Evolutionary conservation across 2,113 vertebrate genomes (phyloP).

Genomic region (Hymenochirus boettgeri): DNA sequence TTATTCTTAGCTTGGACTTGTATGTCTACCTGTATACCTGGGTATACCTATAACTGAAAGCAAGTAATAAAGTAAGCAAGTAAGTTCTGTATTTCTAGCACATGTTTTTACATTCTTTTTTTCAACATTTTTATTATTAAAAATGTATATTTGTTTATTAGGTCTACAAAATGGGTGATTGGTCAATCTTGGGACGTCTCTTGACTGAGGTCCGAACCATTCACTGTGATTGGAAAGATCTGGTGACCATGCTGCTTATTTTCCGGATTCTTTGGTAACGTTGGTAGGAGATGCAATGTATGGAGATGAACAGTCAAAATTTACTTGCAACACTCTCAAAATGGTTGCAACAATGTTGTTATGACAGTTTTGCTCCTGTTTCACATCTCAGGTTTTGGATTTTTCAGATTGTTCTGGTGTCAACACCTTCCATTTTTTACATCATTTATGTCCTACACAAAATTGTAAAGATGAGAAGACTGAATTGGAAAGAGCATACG

Average conservation of each 20-base stretch:
- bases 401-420: slow-evolving; percentile 65
- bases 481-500: slow-evolving; percentile 44
- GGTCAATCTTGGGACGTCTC: slow-evolving; percentile 63
- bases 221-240: slow-evolving; percentile 64
- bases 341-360: slow-evolving; percentile 63
- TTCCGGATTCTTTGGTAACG: slow-evolving; percentile 64
- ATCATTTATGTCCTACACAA: slow-evolving; percentile 62
- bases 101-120: no score
- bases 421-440: slow-evolving; percentile 62
- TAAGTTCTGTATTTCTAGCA: no score
- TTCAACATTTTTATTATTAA: no score
- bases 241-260: slow-evolving; percentile 65
- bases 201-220: slow-evolving; percentile 60
- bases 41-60: no score
- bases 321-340: slow-evolving; percentile 62
- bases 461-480: slow-evolving; percentile 58
- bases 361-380: slow-evolving; percentile 57
- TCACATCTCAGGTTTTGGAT: slow-evolving; percentile 62
- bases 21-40: no score
- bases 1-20: no score
- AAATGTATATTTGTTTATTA: slow-evolving; percentile 13
- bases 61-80: no score
- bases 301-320: slow-evolving; percentile 62
- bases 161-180: slow-evolving; percentile 59
- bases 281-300: slow-evolving; percentile 60